Conservation (phyloP, 2,113 vertebrate species). For the Taurulus bubalis region DNA sequence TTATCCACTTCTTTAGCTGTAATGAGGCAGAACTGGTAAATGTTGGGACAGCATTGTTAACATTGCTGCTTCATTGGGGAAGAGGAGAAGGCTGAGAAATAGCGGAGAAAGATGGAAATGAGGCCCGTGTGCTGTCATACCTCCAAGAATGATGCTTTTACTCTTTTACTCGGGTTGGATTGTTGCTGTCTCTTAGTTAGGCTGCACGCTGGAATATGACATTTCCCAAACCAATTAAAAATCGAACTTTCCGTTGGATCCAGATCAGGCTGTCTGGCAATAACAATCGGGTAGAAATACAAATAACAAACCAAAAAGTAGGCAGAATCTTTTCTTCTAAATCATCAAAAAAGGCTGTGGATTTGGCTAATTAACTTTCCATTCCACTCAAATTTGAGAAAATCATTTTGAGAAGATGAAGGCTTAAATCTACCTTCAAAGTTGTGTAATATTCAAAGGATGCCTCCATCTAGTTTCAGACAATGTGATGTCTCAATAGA, state of each 20-base stretch:
- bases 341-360: slow-evolving; percentile 33
- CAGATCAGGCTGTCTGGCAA: slow-evolving; percentile 56
- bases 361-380: slow-evolving; percentile 45
- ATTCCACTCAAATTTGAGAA: slow-evolving; percentile 21
- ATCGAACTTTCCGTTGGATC: slow-evolving; percentile 60
- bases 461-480: slow-evolving; percentile 33
- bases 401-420: slow-evolving; percentile 44
- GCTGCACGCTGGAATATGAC: slow-evolving; percentile 50
- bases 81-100: slow-evolving; percentile 72
- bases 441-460: slow-evolving; percentile 29
- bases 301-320: slow-evolving; percentile 35
- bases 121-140: slow-evolving; percentile 71
- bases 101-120: slow-evolving; percentile 71
- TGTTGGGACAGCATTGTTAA: slow-evolving; percentile 83
- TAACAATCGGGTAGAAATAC: slow-evolving; percentile 24
- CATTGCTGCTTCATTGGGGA: slow-evolving; percentile 77
- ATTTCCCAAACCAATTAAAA: slow-evolving; percentile 76
- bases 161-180: slow-evolving; percentile 59
- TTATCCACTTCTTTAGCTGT: slow-evolving; percentile 81
- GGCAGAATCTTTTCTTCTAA: slow-evolving; percentile 20
- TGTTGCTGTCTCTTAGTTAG: slow-evolving; percentile 58
- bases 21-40: slow-evolving; percentile 84
- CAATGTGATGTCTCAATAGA: slow-evolving; percentile 10
- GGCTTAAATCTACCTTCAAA: slow-evolving; percentile 18
- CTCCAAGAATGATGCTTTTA: slow-evolving; percentile 70